phyloP scores from a whole-genome alignment of 2,888 invertebrate genomes.

The Brachypterus glaber region DNA sequence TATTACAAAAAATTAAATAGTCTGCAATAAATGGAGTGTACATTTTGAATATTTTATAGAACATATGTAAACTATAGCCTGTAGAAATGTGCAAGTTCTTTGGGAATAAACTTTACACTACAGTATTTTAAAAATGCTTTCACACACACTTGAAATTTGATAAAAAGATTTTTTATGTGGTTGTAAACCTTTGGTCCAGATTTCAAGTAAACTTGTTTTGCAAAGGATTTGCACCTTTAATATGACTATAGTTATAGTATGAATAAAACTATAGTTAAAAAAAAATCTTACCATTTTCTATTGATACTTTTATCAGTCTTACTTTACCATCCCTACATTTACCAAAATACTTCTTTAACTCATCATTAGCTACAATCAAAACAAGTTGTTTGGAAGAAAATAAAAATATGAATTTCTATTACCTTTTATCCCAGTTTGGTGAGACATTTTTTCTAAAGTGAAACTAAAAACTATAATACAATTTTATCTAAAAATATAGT shows the following conservation, averaged over 20 bases:
- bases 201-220: too few relatives aligned
- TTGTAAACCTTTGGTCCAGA: too few relatives aligned
- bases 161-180: too few relatives aligned
- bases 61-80: too few relatives aligned
- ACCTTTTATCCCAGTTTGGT: slow-evolving; percentile 88
- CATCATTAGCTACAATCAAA: slow-evolving; percentile 65
- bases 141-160: too few relatives aligned
- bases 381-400: slow-evolving; percentile 9
- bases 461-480: slow-evolving; percentile 7
- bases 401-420: too few relatives aligned
- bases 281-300: slow-evolving; percentile 65
- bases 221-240: too few relatives aligned
- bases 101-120: too few relatives aligned
- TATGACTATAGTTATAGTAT: too few relatives aligned
- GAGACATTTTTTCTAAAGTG: slow-evolving; percentile 71
- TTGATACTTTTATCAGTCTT: slow-evolving; percentile 72
- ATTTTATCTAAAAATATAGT: slow-evolving; percentile 10
- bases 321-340: slow-evolving; percentile 75
- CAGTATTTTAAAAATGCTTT: too few relatives aligned
- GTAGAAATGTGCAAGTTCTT: too few relatives aligned
- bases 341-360: slow-evolving; percentile 68
- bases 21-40: neutral
- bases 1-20: too few relatives aligned
- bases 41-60: neutral
- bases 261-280: neutral